A percentile compares a stretch with the other conserved stretches of the same genome.
phyloP scores from a whole-genome alignment of 2,888 invertebrate species.

The Sussaba pulchella region DNA sequence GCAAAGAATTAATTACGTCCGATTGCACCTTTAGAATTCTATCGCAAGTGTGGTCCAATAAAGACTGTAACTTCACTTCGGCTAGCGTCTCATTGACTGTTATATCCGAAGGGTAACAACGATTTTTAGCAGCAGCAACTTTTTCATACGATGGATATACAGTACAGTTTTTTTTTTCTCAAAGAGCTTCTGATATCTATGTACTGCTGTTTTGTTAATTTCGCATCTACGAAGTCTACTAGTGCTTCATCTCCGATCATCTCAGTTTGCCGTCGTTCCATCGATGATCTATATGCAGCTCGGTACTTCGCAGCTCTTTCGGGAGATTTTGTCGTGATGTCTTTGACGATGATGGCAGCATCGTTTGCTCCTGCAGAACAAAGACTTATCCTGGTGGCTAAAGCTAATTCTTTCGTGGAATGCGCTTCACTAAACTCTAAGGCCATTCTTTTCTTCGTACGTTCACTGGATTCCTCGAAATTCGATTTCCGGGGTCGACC shows the following conservation, averaged over 20 bases:
- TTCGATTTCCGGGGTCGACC: conserved; percentile 42
- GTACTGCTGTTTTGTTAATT: conserved; percentile 53
- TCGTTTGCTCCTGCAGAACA: conserved; percentile 41
- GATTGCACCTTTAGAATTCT: conserved; percentile 12
- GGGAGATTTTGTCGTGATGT: conserved; percentile 49
- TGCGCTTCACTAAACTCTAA: conserved; percentile 42
- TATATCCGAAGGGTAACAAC: conserved; percentile 21
- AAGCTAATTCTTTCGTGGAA: conserved; percentile 41
- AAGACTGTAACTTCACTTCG: conserved; percentile 21
- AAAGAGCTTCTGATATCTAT: conserved; percentile 31
- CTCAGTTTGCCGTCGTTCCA: conserved; percentile 22
- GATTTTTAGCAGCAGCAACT: conserved; percentile 14
- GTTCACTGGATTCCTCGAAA: conserved; percentile 48
- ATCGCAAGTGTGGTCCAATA: conserved; percentile 7
- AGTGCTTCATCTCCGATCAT: conserved; percentile 48
- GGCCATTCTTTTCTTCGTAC: conserved; percentile 34
- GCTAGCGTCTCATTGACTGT: neutral
- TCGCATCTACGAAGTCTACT: conserved; percentile 39
- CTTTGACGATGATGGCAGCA: conserved; percentile 43
- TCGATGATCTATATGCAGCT: conserved; percentile 42
- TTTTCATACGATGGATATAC: conserved; percentile 22
- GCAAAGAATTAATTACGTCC: conserved; percentile 9
- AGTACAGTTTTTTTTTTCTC: conserved; percentile 5
- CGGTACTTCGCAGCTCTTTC: conserved; percentile 38
- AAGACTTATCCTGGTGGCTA: conserved; percentile 44